Evolutionary conservation across 2,797 vertebrate species (phyloP).

Genomic region (Platyrinchus mystaceus): DNA sequence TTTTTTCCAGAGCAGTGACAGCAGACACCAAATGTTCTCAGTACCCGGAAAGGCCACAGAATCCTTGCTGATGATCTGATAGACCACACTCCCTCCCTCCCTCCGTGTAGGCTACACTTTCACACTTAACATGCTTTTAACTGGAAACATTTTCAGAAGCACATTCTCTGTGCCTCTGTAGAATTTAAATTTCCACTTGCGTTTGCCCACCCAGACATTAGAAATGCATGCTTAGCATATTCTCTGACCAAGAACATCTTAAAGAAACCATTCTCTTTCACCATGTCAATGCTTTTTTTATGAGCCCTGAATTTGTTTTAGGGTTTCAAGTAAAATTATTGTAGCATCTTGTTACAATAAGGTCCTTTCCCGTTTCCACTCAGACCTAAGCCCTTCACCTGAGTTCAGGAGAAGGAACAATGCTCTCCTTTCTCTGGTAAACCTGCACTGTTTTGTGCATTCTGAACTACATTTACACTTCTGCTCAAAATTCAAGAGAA

Average conservation of each 20-base stretch:
- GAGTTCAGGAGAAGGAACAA: slow-evolving; percentile 23
- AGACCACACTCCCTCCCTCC: slow-evolving; percentile 45
- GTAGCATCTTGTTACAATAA: slow-evolving; percentile 56
- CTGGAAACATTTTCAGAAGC: slow-evolving; percentile 71
- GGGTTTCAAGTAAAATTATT: slow-evolving; percentile 60
- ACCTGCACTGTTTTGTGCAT: neutral
- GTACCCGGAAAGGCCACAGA: neutral
- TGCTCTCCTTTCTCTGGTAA: slow-evolving; percentile 28
- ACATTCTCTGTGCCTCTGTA: slow-evolving; percentile 66
- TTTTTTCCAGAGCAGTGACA: neutral
- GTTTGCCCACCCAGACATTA: slow-evolving; percentile 66
- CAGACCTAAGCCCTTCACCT: slow-evolving; percentile 20
- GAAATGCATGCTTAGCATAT: slow-evolving; percentile 63
- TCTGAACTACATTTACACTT: neutral
- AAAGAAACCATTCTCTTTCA: slow-evolving; percentile 61
- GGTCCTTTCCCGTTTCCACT: slow-evolving; percentile 43
- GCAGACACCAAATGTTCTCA: neutral
- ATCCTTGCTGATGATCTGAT: slow-evolving; percentile 41
- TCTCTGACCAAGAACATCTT: slow-evolving; percentile 63
- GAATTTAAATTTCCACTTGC: slow-evolving; percentile 68
- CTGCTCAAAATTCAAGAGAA: neutral
- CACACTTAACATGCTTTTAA: slow-evolving; percentile 60
- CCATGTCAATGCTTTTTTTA: slow-evolving; percentile 49
- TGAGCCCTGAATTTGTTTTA: slow-evolving; percentile 61
- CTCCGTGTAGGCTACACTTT: slow-evolving; percentile 58